Base-by-base conservation (phyloP, 92 coral and sea anemone genomes). In the Paragorgia papillata region DNA sequence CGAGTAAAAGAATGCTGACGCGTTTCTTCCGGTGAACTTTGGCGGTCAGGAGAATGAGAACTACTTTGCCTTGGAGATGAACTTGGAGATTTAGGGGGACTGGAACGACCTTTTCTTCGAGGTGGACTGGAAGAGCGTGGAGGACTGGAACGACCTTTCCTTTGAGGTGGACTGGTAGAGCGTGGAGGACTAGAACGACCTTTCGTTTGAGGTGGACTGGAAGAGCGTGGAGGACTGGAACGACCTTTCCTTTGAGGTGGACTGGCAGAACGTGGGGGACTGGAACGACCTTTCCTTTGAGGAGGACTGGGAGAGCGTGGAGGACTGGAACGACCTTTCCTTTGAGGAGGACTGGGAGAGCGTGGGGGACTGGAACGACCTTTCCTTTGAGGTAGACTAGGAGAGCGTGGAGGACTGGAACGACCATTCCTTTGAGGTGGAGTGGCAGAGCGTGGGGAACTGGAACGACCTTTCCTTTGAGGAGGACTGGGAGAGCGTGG, bases 401-500 rank as follows among this genome's bases (percentile, higher is more conserved):
- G 61, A 9, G 76, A 66, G 29, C 79, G 73, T 37, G 43, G 10
- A 24, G 62, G 31, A 56, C 62, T 56, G 28, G 62, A 7, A 56
- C 62, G 62, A 56, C 35, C 37, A 24, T 20, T 68, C 41, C 59
- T 71, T 54, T 35, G 49, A 8, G 32, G 40, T 21, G 78, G 78
- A n/a, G 49, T 71, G 18, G 78, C 49, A 14, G 64, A 44, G 13
- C 56, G 74, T 1, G 29, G 62, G 31, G 85, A 62, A 21, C 76
- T 69, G 61, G 62, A 19, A 69, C 76, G 76, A 22, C 58, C 69
- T 43, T 62, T 69, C 32, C 58, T 65, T 73, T 58, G 75, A 15
- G 84, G 62, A 0, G 88, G 88, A 27, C 80, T 62, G 18, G 73
- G 73, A 22, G 73, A 66, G 30, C 73, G 34, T 21, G 73, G 32